These are phyloP conservation scores for Choloepus hoffmanni DNA, from an alignment of 2,113 vertebrate genomes.

Conservation along the genomic window DNA sequence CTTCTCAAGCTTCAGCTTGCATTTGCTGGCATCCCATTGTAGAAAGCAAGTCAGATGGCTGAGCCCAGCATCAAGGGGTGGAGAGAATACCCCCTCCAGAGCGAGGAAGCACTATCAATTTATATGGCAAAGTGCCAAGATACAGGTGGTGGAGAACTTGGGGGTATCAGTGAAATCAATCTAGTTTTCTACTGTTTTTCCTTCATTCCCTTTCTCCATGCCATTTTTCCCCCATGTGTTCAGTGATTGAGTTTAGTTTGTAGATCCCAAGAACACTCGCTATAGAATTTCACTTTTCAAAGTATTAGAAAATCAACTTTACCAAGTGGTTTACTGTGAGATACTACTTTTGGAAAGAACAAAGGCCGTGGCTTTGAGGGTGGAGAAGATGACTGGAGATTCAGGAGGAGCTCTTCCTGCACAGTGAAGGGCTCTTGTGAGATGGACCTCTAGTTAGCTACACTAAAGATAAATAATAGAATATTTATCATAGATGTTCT, in stretches of 20 bases:
- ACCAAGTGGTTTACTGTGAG: background rate
- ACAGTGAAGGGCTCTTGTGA: background rate
- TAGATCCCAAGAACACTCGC: background rate
- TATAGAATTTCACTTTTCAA: slow-evolving; percentile 7
- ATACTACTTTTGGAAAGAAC: background rate
- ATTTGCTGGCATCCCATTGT: background rate
- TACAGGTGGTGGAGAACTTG: background rate
- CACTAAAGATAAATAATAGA: background rate
- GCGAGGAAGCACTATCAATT: background rate
- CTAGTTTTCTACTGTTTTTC: background rate
- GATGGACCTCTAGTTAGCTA: background rate
- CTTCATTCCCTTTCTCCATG: background rate
- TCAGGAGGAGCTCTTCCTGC: background rate
- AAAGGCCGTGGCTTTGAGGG: background rate
- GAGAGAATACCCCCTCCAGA: background rate
- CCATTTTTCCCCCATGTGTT: background rate
- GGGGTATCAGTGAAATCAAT: background rate
- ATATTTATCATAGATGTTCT: too few relatives aligned
- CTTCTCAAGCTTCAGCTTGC: background rate
- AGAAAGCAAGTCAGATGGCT: background rate
- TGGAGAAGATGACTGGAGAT: background rate
- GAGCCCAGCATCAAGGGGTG: background rate
- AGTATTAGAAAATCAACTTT: background rate
- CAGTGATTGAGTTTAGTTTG: background rate
- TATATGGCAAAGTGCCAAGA: background rate